phyloP scores from a whole-genome alignment of 2,113 vertebrate genomes.

The Heterochromis multidens region DNA sequence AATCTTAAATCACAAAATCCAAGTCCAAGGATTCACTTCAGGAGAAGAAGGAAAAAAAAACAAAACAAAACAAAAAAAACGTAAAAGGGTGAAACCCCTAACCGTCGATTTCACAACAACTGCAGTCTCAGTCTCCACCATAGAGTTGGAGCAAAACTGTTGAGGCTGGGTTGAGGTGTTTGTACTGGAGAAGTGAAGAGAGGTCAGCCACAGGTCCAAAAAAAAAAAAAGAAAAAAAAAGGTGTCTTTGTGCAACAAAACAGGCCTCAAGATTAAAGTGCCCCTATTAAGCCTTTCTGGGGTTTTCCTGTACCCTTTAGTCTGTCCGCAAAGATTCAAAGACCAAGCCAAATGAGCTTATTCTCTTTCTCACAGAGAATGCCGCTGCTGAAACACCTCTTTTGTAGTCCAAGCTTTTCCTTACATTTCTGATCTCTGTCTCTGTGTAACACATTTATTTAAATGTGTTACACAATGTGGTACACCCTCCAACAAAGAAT shows the following conservation, averaged over 20 bases:
- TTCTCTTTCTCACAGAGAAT: background rate
- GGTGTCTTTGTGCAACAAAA: conserved; percentile 76
- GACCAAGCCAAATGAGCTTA: background rate
- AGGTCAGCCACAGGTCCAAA: conserved; percentile 40
- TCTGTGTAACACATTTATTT: background rate
- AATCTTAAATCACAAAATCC: conserved; percentile 44
- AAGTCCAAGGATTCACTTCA: conserved; percentile 31
- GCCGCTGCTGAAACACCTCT: background rate
- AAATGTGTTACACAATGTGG: background rate
- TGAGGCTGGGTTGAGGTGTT: background rate
- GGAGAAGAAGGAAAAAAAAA: background rate
- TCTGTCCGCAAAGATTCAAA: background rate
- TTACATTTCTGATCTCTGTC: background rate
- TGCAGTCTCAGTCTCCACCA: background rate
- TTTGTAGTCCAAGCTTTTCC: background rate
- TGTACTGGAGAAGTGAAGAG: background rate
- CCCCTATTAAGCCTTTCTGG: background rate
- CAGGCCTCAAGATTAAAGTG: conserved; percentile 27
- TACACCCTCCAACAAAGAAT: background rate
- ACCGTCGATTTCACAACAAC: background rate
- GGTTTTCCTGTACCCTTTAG: background rate
- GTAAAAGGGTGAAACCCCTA: background rate
- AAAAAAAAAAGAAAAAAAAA: background rate
- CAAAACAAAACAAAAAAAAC: no score
- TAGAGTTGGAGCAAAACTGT: background rate